Conservation (phyloP, 2,113 vertebrate species). For the Corythaixoides concolor region DNA sequence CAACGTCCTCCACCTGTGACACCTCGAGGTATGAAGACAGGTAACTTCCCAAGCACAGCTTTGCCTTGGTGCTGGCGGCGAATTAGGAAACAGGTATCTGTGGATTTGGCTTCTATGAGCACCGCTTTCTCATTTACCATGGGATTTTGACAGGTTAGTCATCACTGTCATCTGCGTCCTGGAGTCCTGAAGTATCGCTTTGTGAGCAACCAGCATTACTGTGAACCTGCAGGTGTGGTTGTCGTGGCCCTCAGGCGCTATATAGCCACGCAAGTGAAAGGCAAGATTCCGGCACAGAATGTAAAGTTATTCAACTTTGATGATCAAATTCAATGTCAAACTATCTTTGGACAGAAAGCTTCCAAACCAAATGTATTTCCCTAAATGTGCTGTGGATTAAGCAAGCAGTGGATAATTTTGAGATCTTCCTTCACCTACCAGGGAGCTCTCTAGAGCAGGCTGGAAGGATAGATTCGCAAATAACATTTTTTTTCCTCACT, state of each 20-base stretch:
- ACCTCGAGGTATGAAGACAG: neutral
- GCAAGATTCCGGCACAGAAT: neutral
- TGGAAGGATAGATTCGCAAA: neutral
- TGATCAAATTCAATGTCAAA: neutral
- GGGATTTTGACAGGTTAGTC: neutral
- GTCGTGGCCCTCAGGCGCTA: neutral
- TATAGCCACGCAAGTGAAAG: neutral
- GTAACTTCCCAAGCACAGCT: neutral
- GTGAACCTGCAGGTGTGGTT: neutral
- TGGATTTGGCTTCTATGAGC: neutral
- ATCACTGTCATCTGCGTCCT: neutral
- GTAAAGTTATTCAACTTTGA: neutral
- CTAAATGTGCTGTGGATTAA: neutral
- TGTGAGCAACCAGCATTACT: neutral
- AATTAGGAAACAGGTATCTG: neutral
- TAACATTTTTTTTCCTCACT: no score
- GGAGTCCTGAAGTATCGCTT: neutral
- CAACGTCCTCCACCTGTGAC: neutral
- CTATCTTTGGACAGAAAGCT: neutral
- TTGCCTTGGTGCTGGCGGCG: neutral
- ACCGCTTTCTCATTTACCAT: accelerated
- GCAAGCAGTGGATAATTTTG: neutral
- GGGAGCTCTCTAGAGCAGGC: neutral
- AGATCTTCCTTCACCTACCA: neutral
- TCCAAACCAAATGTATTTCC: neutral